Evolutionary conservation across 1,140 invertebrate species (phyloP).

Genomic region (Odontomachus brunneus): DNA sequence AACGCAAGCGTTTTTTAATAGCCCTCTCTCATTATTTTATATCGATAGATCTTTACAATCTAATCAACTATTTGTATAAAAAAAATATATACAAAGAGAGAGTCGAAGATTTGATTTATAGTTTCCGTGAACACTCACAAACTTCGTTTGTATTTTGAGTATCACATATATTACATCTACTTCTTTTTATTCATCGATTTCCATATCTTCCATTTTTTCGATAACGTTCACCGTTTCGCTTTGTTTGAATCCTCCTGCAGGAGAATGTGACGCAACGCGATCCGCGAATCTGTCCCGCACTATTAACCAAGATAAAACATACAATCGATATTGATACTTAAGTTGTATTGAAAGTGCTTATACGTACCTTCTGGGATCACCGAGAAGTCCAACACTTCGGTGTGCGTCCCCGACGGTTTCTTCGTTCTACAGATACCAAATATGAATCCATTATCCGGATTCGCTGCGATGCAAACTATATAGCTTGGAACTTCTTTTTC

Average conservation of each 20-base stretch:
- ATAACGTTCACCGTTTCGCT: conserved; percentile 77
- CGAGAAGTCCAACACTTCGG: conserved; percentile 91
- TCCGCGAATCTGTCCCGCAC: conserved; percentile 68
- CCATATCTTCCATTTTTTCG: conserved; percentile 71
- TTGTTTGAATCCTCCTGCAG: conserved; percentile 1
- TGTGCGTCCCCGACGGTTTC: conserved; percentile 91
- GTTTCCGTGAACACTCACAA: too few relatives aligned
- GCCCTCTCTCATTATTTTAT: not conserved
- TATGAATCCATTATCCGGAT: conserved; percentile 93
- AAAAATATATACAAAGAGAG: too few relatives aligned
- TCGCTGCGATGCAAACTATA: conserved; percentile 90
- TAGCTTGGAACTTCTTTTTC: conserved; percentile 89
- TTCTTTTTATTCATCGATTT: conserved; percentile 1
- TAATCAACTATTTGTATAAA: too few relatives aligned
- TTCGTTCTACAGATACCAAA: conserved; percentile 82
- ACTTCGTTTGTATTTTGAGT: too few relatives aligned
- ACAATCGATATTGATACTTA: conserved; percentile 4
- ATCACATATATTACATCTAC: too few relatives aligned
- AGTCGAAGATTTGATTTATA: too few relatives aligned
- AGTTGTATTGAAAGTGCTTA: conserved; percentile 31
- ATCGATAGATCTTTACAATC: too few relatives aligned
- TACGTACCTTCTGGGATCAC: conserved; percentile 88
- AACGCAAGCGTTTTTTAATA: conserved; percentile 30
- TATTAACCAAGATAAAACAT: conserved; percentile 59
- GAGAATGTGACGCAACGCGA: not conserved